Evolutionary conservation across 2,113 vertebrate species (phyloP), one percentile per base, ranked within the genome.

Genomic region (Hippoglossus stenolepis): DNA sequence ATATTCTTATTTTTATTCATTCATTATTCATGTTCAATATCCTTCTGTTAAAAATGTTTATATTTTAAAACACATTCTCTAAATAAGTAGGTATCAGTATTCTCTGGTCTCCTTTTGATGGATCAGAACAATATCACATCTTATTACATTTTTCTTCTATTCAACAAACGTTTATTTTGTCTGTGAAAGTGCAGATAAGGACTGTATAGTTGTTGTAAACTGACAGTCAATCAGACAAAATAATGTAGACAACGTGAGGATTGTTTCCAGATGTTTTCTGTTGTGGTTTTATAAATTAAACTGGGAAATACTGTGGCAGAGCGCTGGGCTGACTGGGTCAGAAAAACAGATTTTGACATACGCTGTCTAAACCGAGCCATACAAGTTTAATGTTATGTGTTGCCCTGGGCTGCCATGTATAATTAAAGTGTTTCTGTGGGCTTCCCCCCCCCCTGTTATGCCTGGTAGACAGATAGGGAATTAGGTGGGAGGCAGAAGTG

Each of bases 321-420:
- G 65, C 63, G 54, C 38, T 70, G 60, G 71, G 61, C 51, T 70
- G 64, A 43, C 83, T 72, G 24, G 80, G 83, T 86, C 87, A 77
- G 72, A 73, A 61, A 83, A 89, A 88, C 81, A 70, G 69, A 89
- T 87, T 89, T 82, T 83, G 85, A 88, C 83, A 85, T 73, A 65
- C 24, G 75, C 76, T 61, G 74, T 90, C 77, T 82, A 75, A 91
- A 90, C 75, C 86, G 80, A 89, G 84, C 64, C 85, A 92, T 92
- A 81, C 86, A 93, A 90, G 51, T 92, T 91, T 94, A 91, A 94
- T 91, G 86, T 64, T 72, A 77, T 87, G 89, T 86, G 85, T 89
- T 85, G 85, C 91, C 82, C 76, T 76, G 70, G 88, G 90, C 90
- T 77, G 73, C 65, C 69, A 93, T 94, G 74, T 90, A 93, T 94